Evolutionary conservation across 2,797 vertebrate genomes (phyloP), one percentile per base, ranked within the genome.

Genomic region (Euthynnus affinis): DNA sequence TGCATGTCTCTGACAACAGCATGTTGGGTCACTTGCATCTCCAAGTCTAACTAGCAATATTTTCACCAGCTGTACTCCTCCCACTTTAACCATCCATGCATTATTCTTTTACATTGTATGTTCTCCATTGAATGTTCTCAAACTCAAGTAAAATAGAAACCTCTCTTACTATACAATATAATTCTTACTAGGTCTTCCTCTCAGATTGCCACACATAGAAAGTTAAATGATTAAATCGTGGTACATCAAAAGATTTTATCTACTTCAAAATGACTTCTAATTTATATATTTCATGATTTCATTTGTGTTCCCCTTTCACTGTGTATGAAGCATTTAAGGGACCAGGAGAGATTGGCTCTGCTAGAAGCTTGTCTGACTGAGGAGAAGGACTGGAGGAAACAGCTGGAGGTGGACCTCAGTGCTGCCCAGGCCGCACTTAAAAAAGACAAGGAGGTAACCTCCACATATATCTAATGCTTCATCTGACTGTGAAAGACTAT

Each of bases 301-400:
- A 6, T 2, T 49, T 68, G 27, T 71, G 4, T 40, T 63, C 48
- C 44, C 6, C n/a, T 87, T 15, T 42, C 14, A 22, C 29, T 10
- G 1, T 67, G n/a, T 69, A 29, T 76, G 14, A 83, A 92, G 78
- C 90, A 97, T 94, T 29, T 95, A 66, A 95, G 94, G 86, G 95
- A 93, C 81, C 95, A 96, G 84, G 96, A 97, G 84, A 96, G 95
- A 0, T 61, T 95, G 74, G 94, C 95, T 46, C 89, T 96, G 78
- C 83, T 97, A 12, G 96, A 97, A 87, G 95, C 84, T 65, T 95
- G 96, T 55, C 94, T 97, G 78, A 96, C 94, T 58, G 96, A 98
- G 86, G 96, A 96, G 81, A 96, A 94, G 75, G 93, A 96, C 32
- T 89, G 95, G 94, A 96, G 93, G 71, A 96, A 96, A 69, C 96